Evolutionary conservation across 2,888 invertebrate species (phyloP), one percentile per base, ranked within the genome.

Genomic region (Liopterus haemorrhoidalis): DNA sequence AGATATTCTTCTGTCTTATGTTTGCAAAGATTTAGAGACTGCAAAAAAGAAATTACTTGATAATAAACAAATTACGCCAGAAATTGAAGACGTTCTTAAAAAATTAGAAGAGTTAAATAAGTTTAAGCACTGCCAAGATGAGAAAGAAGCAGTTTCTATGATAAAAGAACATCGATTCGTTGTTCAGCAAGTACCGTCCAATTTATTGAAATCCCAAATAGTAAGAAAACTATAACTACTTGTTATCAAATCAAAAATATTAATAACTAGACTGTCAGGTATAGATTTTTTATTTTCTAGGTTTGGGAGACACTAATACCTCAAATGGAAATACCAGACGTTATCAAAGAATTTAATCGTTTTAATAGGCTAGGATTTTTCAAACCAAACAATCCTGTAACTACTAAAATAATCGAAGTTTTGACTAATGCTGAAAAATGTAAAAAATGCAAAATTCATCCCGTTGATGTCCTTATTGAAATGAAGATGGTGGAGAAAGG

Each of bases 101-200:
- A 71, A 69, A 49, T 69, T 73, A 2, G 71, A 73, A 32, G 70
- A 71, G 36, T 61, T 76, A 53, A 68, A 73, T 36, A 55, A 51
- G 24, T 55, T 59, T 21, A 57, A 49, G 27, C 69, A 68, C 48
- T 72, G 72, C 48, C 70, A 72, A 49, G 75, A 78, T 52, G 70
- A 74, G 6, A 57, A 59, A 1, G 64, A 67, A 3, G 78, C 78
- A 3, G 73, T 74, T 1, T 60, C 61, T 9, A 62, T 80, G 11
- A 68, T 75, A 1, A 63, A 68, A 42, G 64, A 68, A 25, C 63
- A 78, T 50, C 66, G 73, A 35, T 75, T 82, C 35, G 75, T 74
- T 5, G 66, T 84, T 25, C 78, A 81, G 54, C 82, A 84, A 62
- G 72, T 86, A n/a, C 82, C 84, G 41, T 76, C 79, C 4, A 73